Evolutionary conservation across 1,140 invertebrate genomes (phyloP), one percentile per base, ranked within the genome.

Genomic region (Leptonema lineaticorne): DNA sequence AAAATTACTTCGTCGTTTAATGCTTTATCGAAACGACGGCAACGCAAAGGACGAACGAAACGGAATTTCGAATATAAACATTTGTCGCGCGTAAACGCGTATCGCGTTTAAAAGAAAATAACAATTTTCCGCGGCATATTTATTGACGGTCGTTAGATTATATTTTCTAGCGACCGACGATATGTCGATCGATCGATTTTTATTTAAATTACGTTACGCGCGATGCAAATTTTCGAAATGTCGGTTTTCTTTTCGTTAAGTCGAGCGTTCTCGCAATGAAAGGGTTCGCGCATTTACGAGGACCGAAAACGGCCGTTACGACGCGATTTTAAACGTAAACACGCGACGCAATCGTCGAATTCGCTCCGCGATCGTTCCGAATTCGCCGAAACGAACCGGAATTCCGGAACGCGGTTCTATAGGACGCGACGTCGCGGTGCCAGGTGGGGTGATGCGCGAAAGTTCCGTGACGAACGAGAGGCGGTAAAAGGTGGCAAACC

Each of bases 351-450:
- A 28, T 22, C n/a, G 48, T 53, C 20, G 57, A 68, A 62, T 30
- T 18, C 24, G 41, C 41, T 27, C 18, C 20, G n/a, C 50, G 27
- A 53, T 53, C 27, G 27, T 53, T 7, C 50, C 28, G 33, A 62
- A 60, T 53, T 58, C 27, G 45, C 33, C 27, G 57, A 53, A 27
- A 57, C 26, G 37, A 57, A 53, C 66, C 70, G 73, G 76, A 73
- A 63, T 75, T 74, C 75, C 76, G 74, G 74, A 74, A 69, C 64
- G 71, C 64, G 63, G 66, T 48, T 48, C 27, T 24, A 7, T 37
- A 59, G 57, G 48, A 66, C 69, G 68, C 81, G 80, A 80, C 80
- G 81, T 81, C 80, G 81, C 66, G 75, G 81, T 82, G 74, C 80
- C 81, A 81, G 79, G 77, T 77, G 72, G 78, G 60, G 79, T 78